Conservation (phyloP, 1,140 invertebrate genomes). For the Cardiocondyla obscurior region DNA sequence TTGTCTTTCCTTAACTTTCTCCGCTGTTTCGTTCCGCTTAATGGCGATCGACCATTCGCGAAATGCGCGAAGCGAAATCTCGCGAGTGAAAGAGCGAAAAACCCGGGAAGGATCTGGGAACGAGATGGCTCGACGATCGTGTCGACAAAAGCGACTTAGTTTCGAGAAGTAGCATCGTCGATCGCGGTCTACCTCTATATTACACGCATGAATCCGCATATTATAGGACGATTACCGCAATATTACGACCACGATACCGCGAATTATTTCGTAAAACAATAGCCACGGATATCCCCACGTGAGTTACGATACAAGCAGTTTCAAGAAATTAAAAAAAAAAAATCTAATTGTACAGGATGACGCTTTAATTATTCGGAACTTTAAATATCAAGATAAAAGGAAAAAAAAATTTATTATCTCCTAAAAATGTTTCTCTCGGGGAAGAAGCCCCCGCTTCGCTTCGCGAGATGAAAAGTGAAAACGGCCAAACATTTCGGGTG, state of each 20-base stretch:
- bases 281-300: not conserved
- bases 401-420: not conserved
- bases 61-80: slow-evolving; percentile 72
- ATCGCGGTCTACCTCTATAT: not conserved
- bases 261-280: not conserved
- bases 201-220: not conserved
- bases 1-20: slow-evolving; percentile 25
- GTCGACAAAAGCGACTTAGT: slow-evolving; percentile 25
- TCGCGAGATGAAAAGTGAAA: slow-evolving; percentile 71
- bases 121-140: slow-evolving; percentile 22
- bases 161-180: slow-evolving; percentile 5
- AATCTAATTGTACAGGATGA: not conserved
- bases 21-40: slow-evolving; percentile 41
- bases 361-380: not conserved
- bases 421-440: not conserved
- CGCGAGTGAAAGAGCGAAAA: slow-evolving; percentile 72
- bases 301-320: not conserved
- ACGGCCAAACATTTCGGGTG: slow-evolving; percentile 68
- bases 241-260: not conserved
- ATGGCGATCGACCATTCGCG: slow-evolving; percentile 60
- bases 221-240: not conserved
- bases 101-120: slow-evolving; percentile 3
- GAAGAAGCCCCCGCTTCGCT: not conserved
- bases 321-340: not conserved
- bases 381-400: not conserved